phyloP scores from a whole-genome alignment of 2,888 invertebrate genomes.

The Chloromyia formosa region DNA sequence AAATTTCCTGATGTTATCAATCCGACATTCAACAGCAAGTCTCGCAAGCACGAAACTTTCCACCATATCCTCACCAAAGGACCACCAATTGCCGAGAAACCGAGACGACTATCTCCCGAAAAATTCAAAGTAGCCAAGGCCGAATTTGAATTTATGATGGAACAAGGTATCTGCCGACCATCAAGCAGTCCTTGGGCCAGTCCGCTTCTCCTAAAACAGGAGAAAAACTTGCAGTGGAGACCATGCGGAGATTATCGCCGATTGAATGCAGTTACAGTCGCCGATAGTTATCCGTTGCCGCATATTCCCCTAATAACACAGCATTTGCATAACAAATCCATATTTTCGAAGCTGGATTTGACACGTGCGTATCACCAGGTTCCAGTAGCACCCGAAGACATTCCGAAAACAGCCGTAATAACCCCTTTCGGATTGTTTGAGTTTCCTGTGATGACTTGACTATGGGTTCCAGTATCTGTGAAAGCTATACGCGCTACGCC shows the following conservation, averaged over 20 bases:
- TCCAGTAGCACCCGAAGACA: slow-evolving; percentile 53
- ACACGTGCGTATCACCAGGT: slow-evolving; percentile 56
- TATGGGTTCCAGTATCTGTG: no score
- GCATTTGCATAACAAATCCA: slow-evolving; percentile 51
- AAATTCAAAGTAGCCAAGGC: neutral
- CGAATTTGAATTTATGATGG: neutral
- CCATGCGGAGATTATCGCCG: slow-evolving; percentile 57
- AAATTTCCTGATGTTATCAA: neutral
- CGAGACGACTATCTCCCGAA: neutral
- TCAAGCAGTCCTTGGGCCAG: slow-evolving; percentile 60
- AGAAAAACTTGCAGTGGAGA: slow-evolving; percentile 53
- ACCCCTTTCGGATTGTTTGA: no score
- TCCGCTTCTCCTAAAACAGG: slow-evolving; percentile 57
- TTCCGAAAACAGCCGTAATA: slow-evolving; percentile 55
- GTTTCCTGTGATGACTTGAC: no score
- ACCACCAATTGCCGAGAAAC: neutral
- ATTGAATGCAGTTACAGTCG: slow-evolving; percentile 51
- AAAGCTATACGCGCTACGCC: no score
- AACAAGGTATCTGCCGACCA: slow-evolving; percentile 58
- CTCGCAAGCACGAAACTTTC: neutral
- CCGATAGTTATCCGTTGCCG: slow-evolving; percentile 1
- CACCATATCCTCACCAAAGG: slow-evolving; percentile 8
- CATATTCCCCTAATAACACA: slow-evolving; percentile 21
- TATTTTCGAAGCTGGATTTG: slow-evolving; percentile 56
- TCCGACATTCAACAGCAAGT: neutral